These are phyloP conservation scores for Taurulus bubalis DNA, from an alignment of 2,113 vertebrate species.

Conservation along the genomic window DNA sequence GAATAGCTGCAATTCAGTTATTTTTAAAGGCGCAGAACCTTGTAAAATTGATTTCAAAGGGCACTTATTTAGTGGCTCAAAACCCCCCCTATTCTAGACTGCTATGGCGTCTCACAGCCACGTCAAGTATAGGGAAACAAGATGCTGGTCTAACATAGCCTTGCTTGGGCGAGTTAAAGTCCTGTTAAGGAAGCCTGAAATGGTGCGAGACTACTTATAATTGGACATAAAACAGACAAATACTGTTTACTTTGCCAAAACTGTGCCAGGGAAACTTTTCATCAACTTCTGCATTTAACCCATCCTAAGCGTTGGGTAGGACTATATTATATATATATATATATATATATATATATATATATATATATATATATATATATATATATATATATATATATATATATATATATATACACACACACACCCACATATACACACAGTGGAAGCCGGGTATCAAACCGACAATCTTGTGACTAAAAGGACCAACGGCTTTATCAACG, in stretches of 20 bases:
- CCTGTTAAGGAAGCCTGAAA: background rate
- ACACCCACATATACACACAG: too few species aligned
- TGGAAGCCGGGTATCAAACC: too few species aligned
- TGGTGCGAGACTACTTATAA: background rate
- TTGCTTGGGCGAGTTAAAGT: background rate
- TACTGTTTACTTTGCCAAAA: background rate
- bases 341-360: too few species aligned
- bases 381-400: too few species aligned
- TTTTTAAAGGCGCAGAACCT: background rate
- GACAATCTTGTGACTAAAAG: background rate
- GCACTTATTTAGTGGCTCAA: background rate
- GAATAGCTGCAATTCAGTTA: background rate
- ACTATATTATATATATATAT: too few species aligned
- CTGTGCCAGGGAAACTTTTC: background rate
- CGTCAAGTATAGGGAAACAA: background rate
- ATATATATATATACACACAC: too few species aligned
- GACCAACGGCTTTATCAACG: background rate
- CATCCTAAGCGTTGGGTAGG: background rate
- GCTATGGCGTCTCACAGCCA: background rate
- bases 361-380: too few species aligned
- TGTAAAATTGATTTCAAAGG: background rate
- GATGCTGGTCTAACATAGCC: background rate
- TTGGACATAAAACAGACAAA: background rate
- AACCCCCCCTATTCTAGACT: background rate
- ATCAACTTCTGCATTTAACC: background rate